Base-by-base conservation (phyloP, 2,113 vertebrate genomes). In the Thryonomys swinderianus region DNA sequence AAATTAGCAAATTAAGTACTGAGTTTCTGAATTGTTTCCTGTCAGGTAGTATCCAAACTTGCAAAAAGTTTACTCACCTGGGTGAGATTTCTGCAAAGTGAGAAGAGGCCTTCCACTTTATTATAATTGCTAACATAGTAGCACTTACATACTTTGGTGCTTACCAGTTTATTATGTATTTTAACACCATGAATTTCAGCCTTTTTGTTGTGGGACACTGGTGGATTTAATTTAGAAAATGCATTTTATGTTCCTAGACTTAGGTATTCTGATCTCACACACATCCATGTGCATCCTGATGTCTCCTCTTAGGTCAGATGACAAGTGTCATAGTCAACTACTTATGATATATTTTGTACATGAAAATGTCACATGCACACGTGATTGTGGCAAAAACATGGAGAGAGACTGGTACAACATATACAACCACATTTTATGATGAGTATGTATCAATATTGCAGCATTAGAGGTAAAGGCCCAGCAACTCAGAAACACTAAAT, bases 1-100 rank as follows among this genome's bases (percentile, higher is more conserved):
- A 96, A 93, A 97, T 98, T 95, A 95, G 95, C 92, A 96, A 93
- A 97, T 88, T 96, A 85, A 97, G 95, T 96, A 96, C 95, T 90
- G 59, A 92, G 78, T 95, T 98, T 86, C 89, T 97, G 88, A 97
- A 97, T 51, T 96, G 97, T 98, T 98, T 73, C 73, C 81, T 93
- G 95, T 97, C 96, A 96, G 96, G 95, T 96, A 95, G 94, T 84
- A 96, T 94, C 78, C 73, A 96, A 96, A 96, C 86, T 95, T 92
- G 94, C 88, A 96, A 94, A 95, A 89, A 90, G 80, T 91, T 95
- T 96, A 93, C 59, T 69, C 89, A 97, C 96, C 83, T 97, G 94
- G 74, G 69, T 94, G 64, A 96, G 94, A 94, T 93, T 95, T 91
- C 86, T 93, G 45, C 74, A 84, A 73, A 91, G 80, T 91, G 91